Evolutionary conservation across 2,888 invertebrate species (phyloP).

Genomic region (Pilophorus perplexus): DNA sequence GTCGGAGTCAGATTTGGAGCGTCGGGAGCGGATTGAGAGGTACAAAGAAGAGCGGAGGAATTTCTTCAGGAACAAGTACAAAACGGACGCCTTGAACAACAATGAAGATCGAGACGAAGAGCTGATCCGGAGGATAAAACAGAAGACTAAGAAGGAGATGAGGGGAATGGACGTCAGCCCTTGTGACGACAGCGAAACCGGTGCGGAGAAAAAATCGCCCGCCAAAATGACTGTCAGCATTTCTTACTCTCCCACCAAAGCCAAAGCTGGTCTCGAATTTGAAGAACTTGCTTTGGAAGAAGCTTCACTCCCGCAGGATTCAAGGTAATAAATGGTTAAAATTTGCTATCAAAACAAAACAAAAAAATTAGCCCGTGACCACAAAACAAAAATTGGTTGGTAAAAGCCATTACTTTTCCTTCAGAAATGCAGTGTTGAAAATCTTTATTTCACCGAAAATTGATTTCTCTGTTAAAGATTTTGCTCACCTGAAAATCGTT

Average conservation of each 20-base stretch:
- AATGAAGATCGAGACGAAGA: conserved; percentile 55
- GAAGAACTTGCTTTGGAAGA: conserved; percentile 9
- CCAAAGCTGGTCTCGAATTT: conserved; percentile 39
- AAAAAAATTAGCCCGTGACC: too few species aligned
- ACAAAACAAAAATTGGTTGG: neutral
- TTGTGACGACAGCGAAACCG: conserved; percentile 40
- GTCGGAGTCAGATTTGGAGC: conserved; percentile 46
- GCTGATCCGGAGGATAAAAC: conserved; percentile 63
- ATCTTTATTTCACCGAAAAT: too few species aligned
- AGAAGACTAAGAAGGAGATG: conserved; percentile 51
- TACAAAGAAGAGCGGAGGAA: conserved; percentile 87
- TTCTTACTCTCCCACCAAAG: conserved; percentile 48
- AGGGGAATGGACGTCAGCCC: conserved; percentile 14
- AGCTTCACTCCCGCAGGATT: too few species aligned
- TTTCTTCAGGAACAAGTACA: conserved; percentile 80
- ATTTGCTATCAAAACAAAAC: neutral
- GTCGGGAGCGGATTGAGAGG: conserved; percentile 50
- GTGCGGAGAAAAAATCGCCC: conserved; percentile 43
- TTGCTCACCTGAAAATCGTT: too few species aligned
- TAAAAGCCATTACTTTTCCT: neutral
- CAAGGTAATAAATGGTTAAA: neutral
- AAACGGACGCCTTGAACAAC: conserved; percentile 57
- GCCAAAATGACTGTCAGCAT: conserved; percentile 48
- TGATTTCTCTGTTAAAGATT: too few species aligned
- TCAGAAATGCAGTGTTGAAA: too few species aligned